phyloP scores from a whole-genome alignment of 2,113 vertebrate species.

The Gobius niger region DNA sequence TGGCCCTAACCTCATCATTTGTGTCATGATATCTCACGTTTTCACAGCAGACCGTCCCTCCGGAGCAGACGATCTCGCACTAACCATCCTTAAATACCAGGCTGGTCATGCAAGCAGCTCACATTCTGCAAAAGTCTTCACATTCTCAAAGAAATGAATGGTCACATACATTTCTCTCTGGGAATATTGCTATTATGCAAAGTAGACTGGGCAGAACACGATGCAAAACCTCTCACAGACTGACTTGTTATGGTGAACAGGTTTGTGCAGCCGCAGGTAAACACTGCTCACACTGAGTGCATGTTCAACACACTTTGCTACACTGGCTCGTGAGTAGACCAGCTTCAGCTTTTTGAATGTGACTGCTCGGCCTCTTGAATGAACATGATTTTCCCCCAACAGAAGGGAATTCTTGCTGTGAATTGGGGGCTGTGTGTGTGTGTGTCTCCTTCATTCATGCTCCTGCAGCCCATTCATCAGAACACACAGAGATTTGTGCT shows the following conservation, averaged over 20 bases:
- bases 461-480: conserved; percentile 62
- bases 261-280: background rate
- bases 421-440: conserved; percentile 30
- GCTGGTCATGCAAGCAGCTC: no score
- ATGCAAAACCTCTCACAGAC: background rate
- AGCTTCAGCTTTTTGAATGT: conserved; percentile 15
- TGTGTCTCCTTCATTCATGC: conserved; percentile 62
- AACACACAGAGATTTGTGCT: conserved; percentile 26
- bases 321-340: background rate
- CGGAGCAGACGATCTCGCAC: no score
- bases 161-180: background rate
- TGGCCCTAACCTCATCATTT: no score
- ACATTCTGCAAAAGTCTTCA: no score
- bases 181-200: background rate
- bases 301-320: background rate
- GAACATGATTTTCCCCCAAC: conserved; percentile 54
- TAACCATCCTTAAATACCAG: no score
- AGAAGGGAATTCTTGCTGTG: conserved; percentile 62
- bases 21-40: no score
- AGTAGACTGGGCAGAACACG: background rate
- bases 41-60: no score
- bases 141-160: background rate
- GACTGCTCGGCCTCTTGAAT: no score
- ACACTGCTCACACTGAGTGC: background rate
- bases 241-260: background rate